These are phyloP conservation scores for Oscheius sp. DNA, from an alignment of 2,888 invertebrate species.

Conservation along the genomic window DNA sequence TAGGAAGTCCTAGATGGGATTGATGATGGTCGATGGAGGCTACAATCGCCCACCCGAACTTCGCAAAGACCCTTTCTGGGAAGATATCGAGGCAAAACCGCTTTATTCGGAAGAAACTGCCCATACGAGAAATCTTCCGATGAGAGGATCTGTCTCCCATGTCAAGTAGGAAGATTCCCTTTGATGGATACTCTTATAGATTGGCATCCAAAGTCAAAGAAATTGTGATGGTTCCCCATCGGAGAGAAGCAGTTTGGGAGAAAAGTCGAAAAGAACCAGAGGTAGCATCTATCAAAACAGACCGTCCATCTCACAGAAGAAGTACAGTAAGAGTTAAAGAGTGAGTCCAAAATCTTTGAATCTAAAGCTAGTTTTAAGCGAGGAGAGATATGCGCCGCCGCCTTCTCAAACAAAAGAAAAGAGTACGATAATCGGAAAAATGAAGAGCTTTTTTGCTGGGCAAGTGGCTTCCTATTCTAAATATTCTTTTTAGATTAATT, in stretches of 20 bases:
- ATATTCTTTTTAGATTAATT: background rate
- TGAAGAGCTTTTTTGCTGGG: background rate
- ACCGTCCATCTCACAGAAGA: background rate
- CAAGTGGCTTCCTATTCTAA: background rate
- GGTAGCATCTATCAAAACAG: background rate
- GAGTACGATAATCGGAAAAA: background rate
- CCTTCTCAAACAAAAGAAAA: background rate
- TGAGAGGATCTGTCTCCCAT: conserved; percentile 30
- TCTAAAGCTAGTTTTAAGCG: background rate
- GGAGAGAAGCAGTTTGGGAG: too few relatives aligned
- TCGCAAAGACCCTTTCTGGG: conserved; percentile 64
- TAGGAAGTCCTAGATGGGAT: conserved; percentile 56
- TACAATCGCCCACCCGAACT: conserved; percentile 60
- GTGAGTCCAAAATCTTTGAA: background rate
- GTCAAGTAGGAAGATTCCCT: conserved; percentile 25
- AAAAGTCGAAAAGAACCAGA: background rate
- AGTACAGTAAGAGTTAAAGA: conserved; percentile 27
- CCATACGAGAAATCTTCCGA: conserved; percentile 34
- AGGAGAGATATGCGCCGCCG: background rate
- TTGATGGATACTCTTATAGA: conserved; percentile 2
- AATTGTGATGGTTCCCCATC: conserved; percentile 43
- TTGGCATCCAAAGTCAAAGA: background rate
- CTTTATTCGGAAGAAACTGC: conserved; percentile 49
- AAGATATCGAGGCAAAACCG: conserved; percentile 42
- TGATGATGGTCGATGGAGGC: conserved; percentile 65